Conservation (phyloP, 1,140 invertebrate genomes). For the Plectus sambesii region DNA sequence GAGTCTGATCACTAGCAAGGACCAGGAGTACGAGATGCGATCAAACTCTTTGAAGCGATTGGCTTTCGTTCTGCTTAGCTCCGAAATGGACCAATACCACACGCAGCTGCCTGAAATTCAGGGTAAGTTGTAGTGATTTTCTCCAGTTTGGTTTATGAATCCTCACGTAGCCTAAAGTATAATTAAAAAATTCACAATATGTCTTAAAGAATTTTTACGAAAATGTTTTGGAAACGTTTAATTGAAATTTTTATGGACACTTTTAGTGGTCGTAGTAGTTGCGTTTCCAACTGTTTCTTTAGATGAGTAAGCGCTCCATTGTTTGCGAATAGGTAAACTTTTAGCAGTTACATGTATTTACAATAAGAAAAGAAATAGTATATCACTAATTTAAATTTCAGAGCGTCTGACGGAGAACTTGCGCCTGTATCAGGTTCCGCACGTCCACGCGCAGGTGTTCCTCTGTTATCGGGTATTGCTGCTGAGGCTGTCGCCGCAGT, state of each 20-base stretch:
- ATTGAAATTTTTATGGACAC: neutral
- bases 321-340: neutral
- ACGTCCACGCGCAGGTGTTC: conserved; percentile 75
- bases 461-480: conserved; percentile 78
- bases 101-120: conserved; percentile 85
- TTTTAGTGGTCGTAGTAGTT: neutral
- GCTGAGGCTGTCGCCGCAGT: conserved; percentile 69
- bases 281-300: neutral
- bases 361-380: neutral
- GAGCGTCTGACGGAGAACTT: conserved; percentile 75
- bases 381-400: conserved; percentile 44
- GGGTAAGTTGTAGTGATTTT: conserved; percentile 53
- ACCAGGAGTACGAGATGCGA: conserved; percentile 77
- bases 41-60: conserved; percentile 72
- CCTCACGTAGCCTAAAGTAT: conserved; percentile 2
- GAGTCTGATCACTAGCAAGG: conserved; percentile 61
- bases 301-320: neutral
- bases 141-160: neutral
- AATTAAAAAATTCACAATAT: neutral
- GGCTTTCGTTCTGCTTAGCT: conserved; percentile 80
- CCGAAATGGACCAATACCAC: conserved; percentile 80
- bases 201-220: neutral
- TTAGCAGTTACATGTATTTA: neutral
- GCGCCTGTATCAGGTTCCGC: conserved; percentile 64
- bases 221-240: conserved; percentile 6